A percentile compares a stretch with the other conserved stretches of the same genome.
Conservation (phyloP, 2,797 vertebrate genomes). For the Bryconaethiops microstoma region DNA sequence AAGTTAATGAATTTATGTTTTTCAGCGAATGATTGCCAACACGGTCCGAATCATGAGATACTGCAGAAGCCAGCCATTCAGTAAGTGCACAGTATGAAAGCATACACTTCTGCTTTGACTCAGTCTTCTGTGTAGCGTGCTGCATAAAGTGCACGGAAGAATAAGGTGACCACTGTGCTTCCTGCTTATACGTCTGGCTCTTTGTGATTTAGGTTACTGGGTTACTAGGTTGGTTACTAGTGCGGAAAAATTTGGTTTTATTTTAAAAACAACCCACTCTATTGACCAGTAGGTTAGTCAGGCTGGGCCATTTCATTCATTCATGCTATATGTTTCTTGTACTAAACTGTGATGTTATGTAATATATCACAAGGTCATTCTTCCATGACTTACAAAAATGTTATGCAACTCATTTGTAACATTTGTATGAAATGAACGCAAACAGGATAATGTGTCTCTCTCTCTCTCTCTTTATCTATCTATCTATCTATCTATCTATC, state of each 20-base stretch:
- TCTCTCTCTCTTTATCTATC: neutral
- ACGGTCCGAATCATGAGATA: slow-evolving; percentile 91
- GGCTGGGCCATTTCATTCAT: too few species aligned
- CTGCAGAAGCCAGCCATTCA: slow-evolving; percentile 93
- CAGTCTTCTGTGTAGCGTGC: neutral
- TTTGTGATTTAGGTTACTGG: neutral
- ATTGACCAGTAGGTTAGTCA: neutral
- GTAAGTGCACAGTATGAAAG: slow-evolving; percentile 78
- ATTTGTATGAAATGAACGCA: neutral
- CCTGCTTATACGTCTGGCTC: slow-evolving; percentile 1
- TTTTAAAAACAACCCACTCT: neutral
- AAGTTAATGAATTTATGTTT: slow-evolving; percentile 56
- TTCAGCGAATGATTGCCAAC: slow-evolving; percentile 96
- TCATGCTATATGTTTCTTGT: neutral
- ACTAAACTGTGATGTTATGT: neutral
- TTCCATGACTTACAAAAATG: neutral
- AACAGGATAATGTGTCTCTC: neutral
- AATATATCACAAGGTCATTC: neutral
- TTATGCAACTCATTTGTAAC: neutral
- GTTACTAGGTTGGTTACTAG: neutral
- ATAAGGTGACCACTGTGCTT: neutral
- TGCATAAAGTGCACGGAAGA: neutral
- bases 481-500: slow-evolving; percentile 1
- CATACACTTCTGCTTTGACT: neutral
- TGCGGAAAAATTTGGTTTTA: neutral